phyloP scores from a whole-genome alignment of 1,140 invertebrate species.

The Amyelois transitella region DNA sequence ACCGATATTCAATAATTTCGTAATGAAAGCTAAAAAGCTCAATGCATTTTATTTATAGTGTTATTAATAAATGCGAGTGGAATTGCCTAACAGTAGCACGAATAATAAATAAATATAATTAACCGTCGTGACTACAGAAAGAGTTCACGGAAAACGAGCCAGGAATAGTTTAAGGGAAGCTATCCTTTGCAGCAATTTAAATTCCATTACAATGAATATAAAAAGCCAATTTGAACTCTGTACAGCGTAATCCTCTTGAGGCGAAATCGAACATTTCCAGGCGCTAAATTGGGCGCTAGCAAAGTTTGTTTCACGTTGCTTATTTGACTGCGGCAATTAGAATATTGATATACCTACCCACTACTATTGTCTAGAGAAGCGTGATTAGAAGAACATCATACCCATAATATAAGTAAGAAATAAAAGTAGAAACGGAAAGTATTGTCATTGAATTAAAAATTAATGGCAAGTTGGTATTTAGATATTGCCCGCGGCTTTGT shows the following conservation, averaged over 20 bases:
- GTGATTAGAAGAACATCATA: too few relatives aligned
- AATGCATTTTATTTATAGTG: not conserved
- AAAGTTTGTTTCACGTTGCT: not conserved
- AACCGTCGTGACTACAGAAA: slow-evolving; percentile 52
- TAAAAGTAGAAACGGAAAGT: too few relatives aligned
- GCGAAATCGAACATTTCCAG: not conserved
- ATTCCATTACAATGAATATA: slow-evolving; percentile 59
- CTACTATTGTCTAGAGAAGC: too few relatives aligned
- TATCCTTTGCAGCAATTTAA: slow-evolving; percentile 59
- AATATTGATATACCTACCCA: not conserved
- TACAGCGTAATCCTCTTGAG: slow-evolving; percentile 18
- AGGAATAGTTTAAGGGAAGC: slow-evolving; percentile 48
- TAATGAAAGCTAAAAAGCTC: not conserved
- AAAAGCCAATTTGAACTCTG: slow-evolving; percentile 57
- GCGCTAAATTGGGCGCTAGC: not conserved
- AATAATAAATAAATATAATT: slow-evolving; percentile 58
- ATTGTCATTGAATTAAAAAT: too few relatives aligned
- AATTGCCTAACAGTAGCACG: slow-evolving; percentile 23
- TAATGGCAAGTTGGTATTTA: too few relatives aligned
- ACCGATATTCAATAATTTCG: not conserved
- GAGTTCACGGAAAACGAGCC: slow-evolving; percentile 44
- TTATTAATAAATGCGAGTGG: slow-evolving; percentile 11
- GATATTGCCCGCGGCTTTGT: too few relatives aligned
- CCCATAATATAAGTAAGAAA: too few relatives aligned
- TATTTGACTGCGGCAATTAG: not conserved